A percentile compares a stretch with the other conserved stretches of the same genome.
Conservation (phyloP, 2,888 invertebrate species). For the Diarsia rubi region DNA sequence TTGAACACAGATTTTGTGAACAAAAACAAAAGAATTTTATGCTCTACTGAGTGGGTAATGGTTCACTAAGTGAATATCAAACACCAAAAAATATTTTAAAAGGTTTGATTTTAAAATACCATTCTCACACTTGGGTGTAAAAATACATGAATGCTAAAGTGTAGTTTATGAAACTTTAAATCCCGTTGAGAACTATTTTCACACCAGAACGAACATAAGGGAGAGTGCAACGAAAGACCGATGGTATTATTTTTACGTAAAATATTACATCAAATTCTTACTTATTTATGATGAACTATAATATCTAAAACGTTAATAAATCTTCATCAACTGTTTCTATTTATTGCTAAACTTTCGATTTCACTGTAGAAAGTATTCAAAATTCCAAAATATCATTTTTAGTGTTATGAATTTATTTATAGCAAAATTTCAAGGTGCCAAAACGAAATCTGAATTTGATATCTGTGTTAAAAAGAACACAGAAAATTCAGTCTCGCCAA, state of each 20-base stretch:
- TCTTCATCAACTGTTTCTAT: slow-evolving; percentile 1
- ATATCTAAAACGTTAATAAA: slow-evolving; percentile 14
- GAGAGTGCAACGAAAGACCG: slow-evolving; percentile 49
- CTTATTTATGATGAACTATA: slow-evolving; percentile 18
- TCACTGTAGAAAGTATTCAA: slow-evolving; percentile 24
- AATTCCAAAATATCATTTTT: neutral
- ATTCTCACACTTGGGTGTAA: slow-evolving; percentile 56
- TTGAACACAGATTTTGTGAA: slow-evolving; percentile 25
- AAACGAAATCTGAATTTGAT: slow-evolving; percentile 32
- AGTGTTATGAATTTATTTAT: slow-evolving; percentile 38
- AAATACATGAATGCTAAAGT: slow-evolving; percentile 63
- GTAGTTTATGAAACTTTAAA: slow-evolving; percentile 63
- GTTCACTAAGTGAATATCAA: slow-evolving; percentile 34
- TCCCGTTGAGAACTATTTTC: slow-evolving; percentile 65
- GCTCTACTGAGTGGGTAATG: slow-evolving; percentile 23
- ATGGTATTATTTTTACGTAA: slow-evolving; percentile 41
- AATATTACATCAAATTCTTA: slow-evolving; percentile 30
- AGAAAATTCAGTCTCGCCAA: slow-evolving; percentile 64
- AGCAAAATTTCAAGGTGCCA: slow-evolving; percentile 2
- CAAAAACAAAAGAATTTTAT: slow-evolving; percentile 39
- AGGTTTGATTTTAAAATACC: slow-evolving; percentile 62
- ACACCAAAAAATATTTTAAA: slow-evolving; percentile 61
- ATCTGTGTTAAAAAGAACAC: slow-evolving; percentile 47
- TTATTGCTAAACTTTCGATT: slow-evolving; percentile 33
- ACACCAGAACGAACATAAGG: slow-evolving; percentile 39